These are phyloP conservation scores for Drosophila anomelani DNA, from an alignment of 2,888 invertebrate species.

Conservation along the genomic window DNA sequence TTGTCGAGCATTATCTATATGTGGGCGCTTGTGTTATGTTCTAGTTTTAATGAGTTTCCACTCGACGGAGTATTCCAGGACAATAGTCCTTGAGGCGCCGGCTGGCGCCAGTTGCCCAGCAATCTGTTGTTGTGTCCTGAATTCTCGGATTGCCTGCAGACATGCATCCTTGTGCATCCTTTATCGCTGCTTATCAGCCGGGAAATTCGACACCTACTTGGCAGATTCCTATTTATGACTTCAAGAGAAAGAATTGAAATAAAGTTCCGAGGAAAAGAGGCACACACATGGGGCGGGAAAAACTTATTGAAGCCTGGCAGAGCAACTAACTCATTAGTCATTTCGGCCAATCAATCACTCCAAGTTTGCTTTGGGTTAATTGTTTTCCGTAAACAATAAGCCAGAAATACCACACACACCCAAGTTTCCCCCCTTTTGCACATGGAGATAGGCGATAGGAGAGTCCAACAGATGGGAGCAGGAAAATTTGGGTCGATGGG, in stretches of 20 bases:
- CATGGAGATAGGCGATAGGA: background rate
- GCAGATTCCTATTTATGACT: slow-evolving; percentile 15
- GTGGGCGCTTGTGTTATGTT: slow-evolving; percentile 54
- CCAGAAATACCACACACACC: slow-evolving; percentile 26
- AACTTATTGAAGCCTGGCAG: slow-evolving; percentile 17
- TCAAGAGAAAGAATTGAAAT: background rate
- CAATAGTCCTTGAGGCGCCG: slow-evolving; percentile 68
- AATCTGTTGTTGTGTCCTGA: slow-evolving; percentile 29
- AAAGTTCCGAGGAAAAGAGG: slow-evolving; percentile 14
- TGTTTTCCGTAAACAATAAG: slow-evolving; percentile 49
- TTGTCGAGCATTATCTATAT: slow-evolving; percentile 31
- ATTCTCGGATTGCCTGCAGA: slow-evolving; percentile 29
- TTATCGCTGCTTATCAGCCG: slow-evolving; percentile 53
- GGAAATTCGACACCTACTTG: slow-evolving; percentile 52
- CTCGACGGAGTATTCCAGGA: slow-evolving; percentile 47
- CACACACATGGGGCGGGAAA: slow-evolving; percentile 15
- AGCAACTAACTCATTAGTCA: slow-evolving; percentile 52
- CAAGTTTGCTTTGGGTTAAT: slow-evolving; percentile 52
- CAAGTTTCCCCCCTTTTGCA: slow-evolving; percentile 13
- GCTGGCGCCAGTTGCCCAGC: slow-evolving; percentile 68
- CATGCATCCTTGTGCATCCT: slow-evolving; percentile 31
- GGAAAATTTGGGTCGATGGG: slow-evolving; percentile 40
- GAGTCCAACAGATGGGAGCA: slow-evolving; percentile 27
- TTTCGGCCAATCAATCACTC: slow-evolving; percentile 58
- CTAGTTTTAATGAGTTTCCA: slow-evolving; percentile 77